phyloP scores from a whole-genome alignment of 2,113 vertebrate species.

The Mixornis gularis region DNA sequence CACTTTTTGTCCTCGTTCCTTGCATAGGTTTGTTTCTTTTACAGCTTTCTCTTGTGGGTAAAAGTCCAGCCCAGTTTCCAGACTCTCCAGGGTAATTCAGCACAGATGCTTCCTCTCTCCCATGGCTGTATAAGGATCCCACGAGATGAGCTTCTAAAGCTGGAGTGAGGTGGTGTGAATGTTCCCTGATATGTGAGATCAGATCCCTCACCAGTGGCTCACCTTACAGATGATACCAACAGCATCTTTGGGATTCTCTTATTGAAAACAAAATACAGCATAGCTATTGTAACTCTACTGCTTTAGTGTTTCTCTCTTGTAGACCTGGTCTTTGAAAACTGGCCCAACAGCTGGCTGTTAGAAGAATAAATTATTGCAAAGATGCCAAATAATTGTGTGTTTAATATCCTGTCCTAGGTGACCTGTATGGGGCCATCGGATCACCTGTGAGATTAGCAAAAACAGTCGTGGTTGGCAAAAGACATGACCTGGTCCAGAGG shows the following conservation, averaged over 20 bases:
- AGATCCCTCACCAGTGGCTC: background rate
- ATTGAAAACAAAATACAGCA: background rate
- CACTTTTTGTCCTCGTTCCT: background rate
- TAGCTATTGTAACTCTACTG: background rate
- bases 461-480: slow-evolving; percentile 90
- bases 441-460: slow-evolving; percentile 91
- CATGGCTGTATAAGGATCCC: slow-evolving; percentile 3
- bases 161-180: background rate
- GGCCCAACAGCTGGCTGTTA: background rate
- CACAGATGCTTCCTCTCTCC: background rate
- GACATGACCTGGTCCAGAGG: slow-evolving; percentile 92
- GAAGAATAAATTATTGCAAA: background rate
- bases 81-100: background rate
- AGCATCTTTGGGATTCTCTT: background rate
- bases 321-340: background rate
- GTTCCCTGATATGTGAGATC: background rate
- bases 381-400: background rate
- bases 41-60: background rate
- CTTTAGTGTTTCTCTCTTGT: background rate
- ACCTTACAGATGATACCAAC: background rate
- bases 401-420: slow-evolving; percentile 72
- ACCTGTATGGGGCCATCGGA: slow-evolving; percentile 94
- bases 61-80: background rate
- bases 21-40: background rate
- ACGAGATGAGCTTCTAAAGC: background rate